A percentile compares a stretch with the other conserved stretches of the same genome.
Conservation (phyloP, 2,888 invertebrate genomes). For the Stenodera caucasica region DNA sequence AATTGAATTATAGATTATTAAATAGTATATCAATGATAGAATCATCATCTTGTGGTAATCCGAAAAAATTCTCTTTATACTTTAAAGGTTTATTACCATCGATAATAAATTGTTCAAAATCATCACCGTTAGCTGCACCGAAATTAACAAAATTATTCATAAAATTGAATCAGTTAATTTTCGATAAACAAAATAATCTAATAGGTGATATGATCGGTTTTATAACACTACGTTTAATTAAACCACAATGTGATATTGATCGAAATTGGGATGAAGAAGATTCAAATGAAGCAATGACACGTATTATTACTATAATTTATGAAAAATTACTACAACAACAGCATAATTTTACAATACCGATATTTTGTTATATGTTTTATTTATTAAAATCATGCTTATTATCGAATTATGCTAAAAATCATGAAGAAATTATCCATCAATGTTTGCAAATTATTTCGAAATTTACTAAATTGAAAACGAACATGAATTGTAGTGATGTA, state of each 20-base stretch:
- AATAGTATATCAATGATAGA: conserved; percentile 58
- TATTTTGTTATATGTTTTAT: conserved; percentile 82
- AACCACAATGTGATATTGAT: conserved; percentile 80
- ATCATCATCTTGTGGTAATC: conserved; percentile 60
- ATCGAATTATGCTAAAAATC: conserved; percentile 56
- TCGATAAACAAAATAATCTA: conserved; percentile 52
- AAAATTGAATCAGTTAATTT: conserved; percentile 63
- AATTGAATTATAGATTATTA: conserved; percentile 32
- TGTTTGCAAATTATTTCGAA: conserved; percentile 69
- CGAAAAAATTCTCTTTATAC: conserved; percentile 58
- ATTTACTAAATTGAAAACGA: conserved; percentile 71
- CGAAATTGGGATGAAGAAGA: conserved; percentile 75
- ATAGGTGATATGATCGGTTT: conserved; percentile 68
- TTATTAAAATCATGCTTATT: conserved; percentile 68
- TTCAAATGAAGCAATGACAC: conserved; percentile 62
- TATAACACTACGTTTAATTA: conserved; percentile 71
- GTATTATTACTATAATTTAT: conserved; percentile 65
- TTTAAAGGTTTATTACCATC: conserved; percentile 61
- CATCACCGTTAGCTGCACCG: conserved; percentile 79
- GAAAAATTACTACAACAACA: conserved; percentile 41
- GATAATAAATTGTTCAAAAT: conserved; percentile 67
- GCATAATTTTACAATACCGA: conserved; percentile 66
- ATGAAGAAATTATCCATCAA: conserved; percentile 62
- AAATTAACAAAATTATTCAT: conserved; percentile 64
- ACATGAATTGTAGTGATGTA: conserved; percentile 43